Evolutionary conservation across 2,797 vertebrate species (phyloP), one percentile per base, ranked within the genome.

Genomic region (Eptatretus atami): DNA sequence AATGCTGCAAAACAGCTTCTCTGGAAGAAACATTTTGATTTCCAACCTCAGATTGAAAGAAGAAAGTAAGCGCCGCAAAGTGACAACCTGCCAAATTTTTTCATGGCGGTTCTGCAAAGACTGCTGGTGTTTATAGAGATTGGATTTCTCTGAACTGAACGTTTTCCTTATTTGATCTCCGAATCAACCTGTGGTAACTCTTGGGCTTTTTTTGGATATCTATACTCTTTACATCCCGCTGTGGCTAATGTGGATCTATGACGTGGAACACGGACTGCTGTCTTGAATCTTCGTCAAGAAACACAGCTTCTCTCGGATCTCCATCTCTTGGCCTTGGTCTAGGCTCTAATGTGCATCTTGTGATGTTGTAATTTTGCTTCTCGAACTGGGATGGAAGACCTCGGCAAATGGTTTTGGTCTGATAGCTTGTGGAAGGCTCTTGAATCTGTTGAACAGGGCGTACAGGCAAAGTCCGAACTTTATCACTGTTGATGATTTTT

Each of bases 221-320:
- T 9, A 61, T 61, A n/a, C n/a, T 61, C 25, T 61, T 61, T 61
- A n/a, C 25, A n/a, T 61, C 57, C n/a, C 10, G 12, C 57, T 61
- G 25, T n/a, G 10, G n/a, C 25, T 61, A 61, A n/a, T n/a, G n/a
- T 61, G 57, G 57, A 61, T n/a, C 57, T 25, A n/a, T 25, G n/a
- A n/a, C n/a, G n/a, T 25, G 57, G 6, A n/a, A 44, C 31, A 12
- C 3, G n/a, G 10, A n/a, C 57, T 25, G 57, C 25, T 25, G 57
- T 61, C 57, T n/a, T 61, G 57, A n/a, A n/a, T 61, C 57, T 61
- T 61, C 57, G 25, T 61, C 57, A n/a, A 61, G 25, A 61, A 61
- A 61, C n/a, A 61, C 57, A n/a, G 57, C 57, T 12, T n/a, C n/a
- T 61, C 57, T 25, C 57, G 9, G n/a, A 25, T 25, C 57, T 61